A percentile compares a stretch with the other conserved stretches of the same genome.
Evolutionary conservation across 2,888 invertebrate genomes (phyloP).

Genomic region (Galerucella calmariensis): DNA sequence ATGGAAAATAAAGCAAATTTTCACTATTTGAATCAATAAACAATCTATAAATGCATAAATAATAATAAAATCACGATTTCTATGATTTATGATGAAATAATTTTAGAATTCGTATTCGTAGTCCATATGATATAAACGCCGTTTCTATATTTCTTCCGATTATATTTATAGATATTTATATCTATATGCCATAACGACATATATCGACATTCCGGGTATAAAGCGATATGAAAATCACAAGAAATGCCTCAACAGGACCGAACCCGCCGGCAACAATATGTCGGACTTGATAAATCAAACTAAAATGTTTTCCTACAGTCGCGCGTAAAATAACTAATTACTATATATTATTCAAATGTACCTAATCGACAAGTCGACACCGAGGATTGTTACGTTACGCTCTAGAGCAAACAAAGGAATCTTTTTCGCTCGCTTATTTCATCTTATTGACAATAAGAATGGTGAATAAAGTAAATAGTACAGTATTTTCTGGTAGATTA

Average conservation of each 20-base stretch:
- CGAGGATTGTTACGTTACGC: too few relatives aligned
- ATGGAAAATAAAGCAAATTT: background rate
- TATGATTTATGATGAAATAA: conserved; percentile 10
- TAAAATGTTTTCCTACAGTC: too few relatives aligned
- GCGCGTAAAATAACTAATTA: too few relatives aligned
- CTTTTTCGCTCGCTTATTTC: too few relatives aligned
- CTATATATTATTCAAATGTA: too few relatives aligned
- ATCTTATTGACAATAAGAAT: too few relatives aligned
- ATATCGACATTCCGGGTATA: conserved; percentile 36
- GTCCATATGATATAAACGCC: conserved; percentile 12
- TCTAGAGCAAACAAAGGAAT: too few relatives aligned
- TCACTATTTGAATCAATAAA: background rate
- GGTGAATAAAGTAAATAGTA: too few relatives aligned
- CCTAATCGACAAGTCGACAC: too few relatives aligned
- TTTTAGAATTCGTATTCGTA: conserved; percentile 11
- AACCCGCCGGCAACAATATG: background rate
- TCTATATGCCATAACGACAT: conserved; percentile 19
- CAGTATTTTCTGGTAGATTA: too few relatives aligned
- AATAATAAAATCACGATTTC: conserved; percentile 11
- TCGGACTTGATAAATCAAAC: background rate
- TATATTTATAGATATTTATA: conserved; percentile 18
- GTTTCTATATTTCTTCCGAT: conserved; percentile 18
- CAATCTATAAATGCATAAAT: background rate
- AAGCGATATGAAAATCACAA: conserved; percentile 39
- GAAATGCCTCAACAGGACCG: conserved; percentile 34